Conservation (phyloP, 1,140 invertebrate species). For the Drosophila navojoa region DNA sequence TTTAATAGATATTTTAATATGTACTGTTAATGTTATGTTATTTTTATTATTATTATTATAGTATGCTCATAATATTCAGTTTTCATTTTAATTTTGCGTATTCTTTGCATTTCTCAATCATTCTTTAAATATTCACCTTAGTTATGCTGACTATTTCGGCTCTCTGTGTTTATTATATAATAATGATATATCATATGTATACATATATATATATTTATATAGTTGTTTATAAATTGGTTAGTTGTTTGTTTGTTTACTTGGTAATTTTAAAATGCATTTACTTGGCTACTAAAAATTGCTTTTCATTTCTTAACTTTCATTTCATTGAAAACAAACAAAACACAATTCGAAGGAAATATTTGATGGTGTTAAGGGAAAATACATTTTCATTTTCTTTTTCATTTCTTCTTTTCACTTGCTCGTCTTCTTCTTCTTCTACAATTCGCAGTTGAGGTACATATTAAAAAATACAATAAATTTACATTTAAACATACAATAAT, state of each 20-base stretch:
- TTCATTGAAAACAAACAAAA: conserved; percentile 40
- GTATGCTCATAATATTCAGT: conserved; percentile 26
- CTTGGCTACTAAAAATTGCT: conserved; percentile 62
- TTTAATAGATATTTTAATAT: conserved; percentile 39
- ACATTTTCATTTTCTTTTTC: conserved; percentile 13
- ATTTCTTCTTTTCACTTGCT: conserved; percentile 21
- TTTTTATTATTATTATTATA: conserved; percentile 26
- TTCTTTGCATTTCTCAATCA: conserved; percentile 12
- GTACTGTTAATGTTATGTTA: conserved; percentile 23
- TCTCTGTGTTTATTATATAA: conserved; percentile 22
- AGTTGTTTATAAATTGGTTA: conserved; percentile 68
- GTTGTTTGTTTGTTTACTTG: conserved; percentile 40
- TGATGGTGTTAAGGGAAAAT: background rate
- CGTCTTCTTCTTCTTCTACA: background rate
- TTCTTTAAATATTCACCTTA: conserved; percentile 40
- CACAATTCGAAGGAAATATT: conserved; percentile 23
- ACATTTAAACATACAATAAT: conserved; percentile 81
- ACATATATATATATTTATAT: conserved; percentile 21
- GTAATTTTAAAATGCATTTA: conserved; percentile 37
- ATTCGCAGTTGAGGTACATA: conserved; percentile 67
- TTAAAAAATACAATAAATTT: conserved; percentile 82
- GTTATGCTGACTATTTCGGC: conserved; percentile 39
- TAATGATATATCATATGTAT: conserved; percentile 19
- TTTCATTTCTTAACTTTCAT: conserved; percentile 42
- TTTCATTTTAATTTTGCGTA: conserved; percentile 5